phyloP scores from a whole-genome alignment of 2,888 invertebrate genomes.

The Oasisia sp. region DNA sequence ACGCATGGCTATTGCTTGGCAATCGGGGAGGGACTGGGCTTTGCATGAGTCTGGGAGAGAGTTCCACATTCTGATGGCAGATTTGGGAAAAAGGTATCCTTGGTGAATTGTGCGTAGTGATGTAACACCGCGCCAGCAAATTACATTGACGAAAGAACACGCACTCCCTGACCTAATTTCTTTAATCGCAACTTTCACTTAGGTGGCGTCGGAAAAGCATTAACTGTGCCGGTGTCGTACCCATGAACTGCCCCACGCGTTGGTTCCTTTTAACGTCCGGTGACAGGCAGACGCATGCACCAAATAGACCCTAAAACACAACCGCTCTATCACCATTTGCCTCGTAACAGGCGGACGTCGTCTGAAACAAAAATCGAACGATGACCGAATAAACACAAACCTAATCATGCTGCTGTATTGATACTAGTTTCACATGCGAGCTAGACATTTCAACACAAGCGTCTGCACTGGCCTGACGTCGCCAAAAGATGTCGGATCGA shows the following conservation, averaged over 20 bases:
- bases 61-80: too few species aligned
- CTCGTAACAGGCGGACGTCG: not conserved
- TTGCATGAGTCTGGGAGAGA: too few species aligned
- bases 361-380: not conserved
- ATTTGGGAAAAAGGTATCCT: not conserved
- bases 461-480: not conserved
- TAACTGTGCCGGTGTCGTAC: not conserved
- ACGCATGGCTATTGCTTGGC: too few species aligned
- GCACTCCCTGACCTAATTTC: not conserved
- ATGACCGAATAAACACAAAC: not conserved
- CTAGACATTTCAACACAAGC: not conserved
- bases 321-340: not conserved
- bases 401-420: not conserved
- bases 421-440: not conserved
- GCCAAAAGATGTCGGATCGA: slow-evolving; percentile 3
- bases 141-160: not conserved
- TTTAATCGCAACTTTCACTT: too few species aligned
- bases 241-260: not conserved
- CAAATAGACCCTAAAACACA: not conserved
- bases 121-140: not conserved
- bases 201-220: not conserved
- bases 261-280: not conserved
- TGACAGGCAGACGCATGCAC: not conserved
- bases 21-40: too few species aligned
- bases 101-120: not conserved